Base-by-base conservation (phyloP, 1,140 invertebrate genomes). In the Helicorthomorpha holstii region DNA sequence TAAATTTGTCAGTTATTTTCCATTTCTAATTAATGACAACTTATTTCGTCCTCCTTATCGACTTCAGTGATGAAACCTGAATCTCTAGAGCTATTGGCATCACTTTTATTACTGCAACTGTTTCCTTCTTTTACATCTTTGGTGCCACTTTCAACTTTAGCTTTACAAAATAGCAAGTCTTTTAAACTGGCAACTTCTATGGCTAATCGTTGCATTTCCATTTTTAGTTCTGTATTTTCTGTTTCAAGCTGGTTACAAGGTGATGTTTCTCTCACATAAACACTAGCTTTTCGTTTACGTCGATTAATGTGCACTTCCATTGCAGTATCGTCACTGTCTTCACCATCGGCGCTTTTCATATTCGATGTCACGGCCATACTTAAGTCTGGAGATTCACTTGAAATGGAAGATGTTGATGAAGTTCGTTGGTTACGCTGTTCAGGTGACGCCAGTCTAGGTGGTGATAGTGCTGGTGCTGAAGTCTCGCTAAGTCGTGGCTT, bases 151-250 rank as follows among this genome's bases (percentile, higher is more conserved):
- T 7, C 7, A 16, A 43, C 50, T 27, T 42, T 43, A 23, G 19
- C 12, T 27, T 51, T 51, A 19, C 16, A 34, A 34, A 59, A 44
- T 38, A 77, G 58, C 50, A 77, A 65, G 53, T 69, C 72, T 56
- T 90, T 85, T 0, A 95, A 76, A 55, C 79, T 82, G n/a, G 85
- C 88, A 41, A 95, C 87, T 66, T 96, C 92, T 1, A 82, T 85
- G 10, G 89, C 88, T 2, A 96, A 74, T 51, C 84, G 75, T 50
- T 87, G 83, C 56, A 95, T 69, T 66, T 93, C 82, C 1, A 79
- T 81, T 60, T 90, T 83, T 1, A 96, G 74, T 61, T 85, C 80
- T 22, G 61, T 64, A 57, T 75, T 76, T 74, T 79, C 69, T 73
- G 76, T 59, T 72, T 65, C 29, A 34, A 34, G 29, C 7, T 34